phyloP scores from a whole-genome alignment of 2,888 invertebrate genomes.

The Tenthredo notha region DNA sequence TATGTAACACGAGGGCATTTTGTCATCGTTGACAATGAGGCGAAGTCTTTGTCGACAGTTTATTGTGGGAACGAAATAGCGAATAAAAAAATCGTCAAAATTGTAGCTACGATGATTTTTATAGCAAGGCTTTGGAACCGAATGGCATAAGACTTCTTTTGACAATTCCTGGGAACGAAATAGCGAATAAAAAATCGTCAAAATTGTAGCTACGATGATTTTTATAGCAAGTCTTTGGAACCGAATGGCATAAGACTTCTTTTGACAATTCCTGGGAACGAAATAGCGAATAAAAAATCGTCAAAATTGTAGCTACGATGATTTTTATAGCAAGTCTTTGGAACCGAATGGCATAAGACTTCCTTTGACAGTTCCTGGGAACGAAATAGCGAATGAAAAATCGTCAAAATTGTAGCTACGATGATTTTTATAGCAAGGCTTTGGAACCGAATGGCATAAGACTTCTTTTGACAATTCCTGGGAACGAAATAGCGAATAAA shows the following conservation, averaged over 20 bases:
- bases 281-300: no score
- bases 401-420: background rate
- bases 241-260: no score
- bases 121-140: background rate
- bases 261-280: no score
- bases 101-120: background rate
- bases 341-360: background rate
- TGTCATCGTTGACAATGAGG: background rate
- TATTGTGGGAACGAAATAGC: background rate
- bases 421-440: background rate
- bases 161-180: no score
- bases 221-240: no score
- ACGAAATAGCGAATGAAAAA: background rate
- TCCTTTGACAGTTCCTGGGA: slow-evolving; percentile 3
- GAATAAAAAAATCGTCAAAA: background rate
- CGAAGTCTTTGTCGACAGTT: background rate
- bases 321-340: no score
- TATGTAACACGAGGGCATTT: background rate
- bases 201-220: no score
- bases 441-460: background rate
- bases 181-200: no score
- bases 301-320: no score
- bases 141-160: background rate
- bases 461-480: background rate
- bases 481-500: no score